A percentile compares a stretch with the other conserved stretches of the same genome.
Evolutionary conservation across 2,113 vertebrate species (phyloP).

Genomic region (Potamarius usumacintae): DNA sequence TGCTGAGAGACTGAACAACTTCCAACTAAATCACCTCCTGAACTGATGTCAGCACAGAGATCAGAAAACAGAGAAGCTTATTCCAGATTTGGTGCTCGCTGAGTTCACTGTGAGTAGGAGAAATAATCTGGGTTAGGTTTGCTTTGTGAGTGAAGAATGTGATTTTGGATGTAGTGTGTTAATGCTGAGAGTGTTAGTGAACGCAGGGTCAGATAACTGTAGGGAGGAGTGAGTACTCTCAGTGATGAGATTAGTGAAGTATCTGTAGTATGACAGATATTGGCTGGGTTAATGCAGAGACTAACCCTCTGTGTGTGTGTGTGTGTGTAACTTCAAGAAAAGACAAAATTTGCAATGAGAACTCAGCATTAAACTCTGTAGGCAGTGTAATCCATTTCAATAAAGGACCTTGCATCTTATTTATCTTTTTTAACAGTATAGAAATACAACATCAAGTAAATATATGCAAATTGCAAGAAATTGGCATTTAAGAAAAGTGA

Average conservation of each 20-base stretch:
- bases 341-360: not conserved
- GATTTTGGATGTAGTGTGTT: not conserved
- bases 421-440: not conserved
- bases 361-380: not conserved
- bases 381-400: not conserved
- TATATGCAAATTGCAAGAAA: not conserved
- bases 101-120: not conserved
- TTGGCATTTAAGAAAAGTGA: not conserved
- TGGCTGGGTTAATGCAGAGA: not conserved
- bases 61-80: not conserved
- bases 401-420: not conserved
- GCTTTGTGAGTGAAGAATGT: not conserved
- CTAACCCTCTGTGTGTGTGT: not conserved
- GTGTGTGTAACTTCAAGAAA: not conserved
- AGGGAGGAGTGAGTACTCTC: not conserved
- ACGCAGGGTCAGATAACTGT: not conserved
- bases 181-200: slow-evolving; percentile 3
- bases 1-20: slow-evolving; percentile 26
- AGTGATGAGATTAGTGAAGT: not conserved
- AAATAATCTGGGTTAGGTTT: not conserved
- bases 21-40: slow-evolving; percentile 13
- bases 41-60: slow-evolving; percentile 3
- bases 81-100: not conserved
- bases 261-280: slow-evolving; percentile 4
- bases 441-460: not conserved